Conservation (phyloP, 2,888 invertebrate species). For the Lasioglossum pauxillum region DNA sequence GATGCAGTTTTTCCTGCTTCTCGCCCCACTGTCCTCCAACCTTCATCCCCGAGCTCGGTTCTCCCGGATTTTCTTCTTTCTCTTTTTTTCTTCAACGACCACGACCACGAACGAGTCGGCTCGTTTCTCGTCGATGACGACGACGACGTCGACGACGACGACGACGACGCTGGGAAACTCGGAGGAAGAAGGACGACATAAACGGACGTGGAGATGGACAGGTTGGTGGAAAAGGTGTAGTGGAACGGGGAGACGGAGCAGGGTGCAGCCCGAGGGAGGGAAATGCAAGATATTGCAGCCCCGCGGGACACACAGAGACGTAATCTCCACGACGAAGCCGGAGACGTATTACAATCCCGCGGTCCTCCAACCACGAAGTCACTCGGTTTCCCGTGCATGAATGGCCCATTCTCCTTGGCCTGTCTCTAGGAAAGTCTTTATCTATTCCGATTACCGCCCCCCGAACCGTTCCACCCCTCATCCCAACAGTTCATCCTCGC, state of each 20-base stretch:
- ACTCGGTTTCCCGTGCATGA: slow-evolving; percentile 79
- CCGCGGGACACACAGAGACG: slow-evolving; percentile 83
- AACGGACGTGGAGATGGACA: slow-evolving; percentile 61
- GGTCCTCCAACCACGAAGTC: slow-evolving; percentile 80
- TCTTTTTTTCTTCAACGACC: slow-evolving; percentile 58
- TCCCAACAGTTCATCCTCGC: slow-evolving; percentile 59
- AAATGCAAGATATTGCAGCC: slow-evolving; percentile 85
- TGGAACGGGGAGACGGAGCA: slow-evolving; percentile 56
- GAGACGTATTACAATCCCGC: slow-evolving; percentile 83
- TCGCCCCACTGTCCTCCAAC: slow-evolving; percentile 64
- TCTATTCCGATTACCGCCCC: slow-evolving; percentile 79
- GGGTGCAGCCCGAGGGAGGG: slow-evolving; percentile 71
- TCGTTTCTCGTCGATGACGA: slow-evolving; percentile 37
- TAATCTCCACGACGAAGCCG: slow-evolving; percentile 83
- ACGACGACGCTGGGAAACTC: slow-evolving; percentile 27
- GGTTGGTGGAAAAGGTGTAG: slow-evolving; percentile 60
- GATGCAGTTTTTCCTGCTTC: slow-evolving; percentile 75
- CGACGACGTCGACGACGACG: slow-evolving; percentile 40
- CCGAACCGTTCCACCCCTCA: slow-evolving; percentile 60
- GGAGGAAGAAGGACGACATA: slow-evolving; percentile 46
- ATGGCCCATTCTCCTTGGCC: slow-evolving; percentile 84
- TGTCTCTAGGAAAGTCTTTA: slow-evolving; percentile 82
- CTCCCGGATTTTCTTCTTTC: slow-evolving; percentile 65
- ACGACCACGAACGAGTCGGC: slow-evolving; percentile 12
- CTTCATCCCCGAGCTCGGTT: slow-evolving; percentile 48